Evolutionary conservation across 2,113 vertebrate genomes (phyloP).

Genomic region (Barnardius zonarius): DNA sequence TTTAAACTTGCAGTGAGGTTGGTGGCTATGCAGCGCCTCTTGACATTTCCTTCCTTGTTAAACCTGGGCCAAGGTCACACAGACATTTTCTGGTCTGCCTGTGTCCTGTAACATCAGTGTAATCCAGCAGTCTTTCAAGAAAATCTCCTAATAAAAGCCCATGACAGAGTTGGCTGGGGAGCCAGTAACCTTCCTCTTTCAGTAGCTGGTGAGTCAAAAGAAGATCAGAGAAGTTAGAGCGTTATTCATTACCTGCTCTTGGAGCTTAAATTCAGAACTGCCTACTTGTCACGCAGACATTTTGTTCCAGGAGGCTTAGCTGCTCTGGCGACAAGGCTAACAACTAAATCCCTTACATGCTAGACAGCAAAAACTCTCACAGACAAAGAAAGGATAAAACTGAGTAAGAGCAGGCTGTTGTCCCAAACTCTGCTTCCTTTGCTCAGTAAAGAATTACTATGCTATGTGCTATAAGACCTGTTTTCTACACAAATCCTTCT

Average conservation of each 20-base stretch:
- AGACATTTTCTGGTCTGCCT: background rate
- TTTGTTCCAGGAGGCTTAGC: background rate
- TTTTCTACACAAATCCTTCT: background rate
- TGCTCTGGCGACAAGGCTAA: background rate
- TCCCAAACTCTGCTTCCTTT: background rate
- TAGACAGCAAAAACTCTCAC: background rate
- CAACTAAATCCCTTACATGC: background rate
- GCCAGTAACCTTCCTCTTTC: background rate
- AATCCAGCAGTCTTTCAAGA: background rate
- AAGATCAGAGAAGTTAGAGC: background rate
- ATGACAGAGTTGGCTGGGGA: background rate
- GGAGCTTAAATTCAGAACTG: background rate
- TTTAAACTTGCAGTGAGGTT: background rate
- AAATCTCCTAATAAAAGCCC: background rate
- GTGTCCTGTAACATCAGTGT: background rate
- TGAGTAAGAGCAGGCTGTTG: background rate
- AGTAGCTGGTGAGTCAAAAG: background rate
- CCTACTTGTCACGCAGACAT: background rate
- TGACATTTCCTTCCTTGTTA: background rate
- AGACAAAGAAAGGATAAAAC: background rate
- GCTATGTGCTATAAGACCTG: rapidly evolving
- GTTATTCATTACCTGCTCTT: background rate
- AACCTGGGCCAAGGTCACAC: background rate
- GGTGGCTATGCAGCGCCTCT: background rate
- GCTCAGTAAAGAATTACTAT: background rate